Percentiles rank a stretch among this genome's conserved stretches.
Evolutionary conservation across 1,140 invertebrate genomes (phyloP).

Genomic region (Saccostrea echinata): DNA sequence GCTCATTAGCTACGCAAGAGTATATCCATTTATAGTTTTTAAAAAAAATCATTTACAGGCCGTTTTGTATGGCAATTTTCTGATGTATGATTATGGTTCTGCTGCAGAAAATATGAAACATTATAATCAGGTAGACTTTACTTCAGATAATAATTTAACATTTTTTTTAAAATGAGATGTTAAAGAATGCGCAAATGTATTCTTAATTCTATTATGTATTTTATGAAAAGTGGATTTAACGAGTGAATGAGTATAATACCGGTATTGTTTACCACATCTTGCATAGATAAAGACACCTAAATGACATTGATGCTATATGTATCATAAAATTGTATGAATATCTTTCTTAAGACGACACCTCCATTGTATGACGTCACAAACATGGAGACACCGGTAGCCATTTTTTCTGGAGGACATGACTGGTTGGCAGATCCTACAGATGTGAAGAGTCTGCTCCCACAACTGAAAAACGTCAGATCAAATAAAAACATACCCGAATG

Average conservation of each 20-base stretch:
- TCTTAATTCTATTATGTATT: too few species aligned
- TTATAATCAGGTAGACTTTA: slow-evolving; percentile 80
- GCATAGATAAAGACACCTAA: too few species aligned
- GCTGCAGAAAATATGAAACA: slow-evolving; percentile 81
- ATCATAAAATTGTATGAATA: neutral
- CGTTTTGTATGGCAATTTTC: slow-evolving; percentile 67
- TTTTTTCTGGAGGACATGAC: slow-evolving; percentile 87
- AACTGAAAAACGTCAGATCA: slow-evolving; percentile 63
- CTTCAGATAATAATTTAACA: too few species aligned
- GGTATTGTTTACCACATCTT: too few species aligned
- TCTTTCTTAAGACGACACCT: slow-evolving; percentile 78
- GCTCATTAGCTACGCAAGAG: too few species aligned
- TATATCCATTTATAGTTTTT: too few species aligned
- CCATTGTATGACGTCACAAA: slow-evolving; percentile 85
- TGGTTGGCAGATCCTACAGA: slow-evolving; percentile 83
- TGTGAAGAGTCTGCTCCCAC: slow-evolving; percentile 80
- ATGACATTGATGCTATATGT: too few species aligned
- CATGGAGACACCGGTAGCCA: slow-evolving; percentile 84
- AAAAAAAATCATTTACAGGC: slow-evolving; percentile 49
- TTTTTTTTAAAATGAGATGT: too few species aligned
- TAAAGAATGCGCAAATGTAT: too few species aligned
- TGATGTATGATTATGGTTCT: slow-evolving; percentile 85
- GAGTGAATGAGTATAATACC: too few species aligned
- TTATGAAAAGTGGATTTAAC: too few species aligned
- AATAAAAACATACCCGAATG: slow-evolving; percentile 64